Evolutionary conservation across 2,113 vertebrate genomes (phyloP), one percentile per base, ranked within the genome.

Genomic region (Scomber japonicus): DNA sequence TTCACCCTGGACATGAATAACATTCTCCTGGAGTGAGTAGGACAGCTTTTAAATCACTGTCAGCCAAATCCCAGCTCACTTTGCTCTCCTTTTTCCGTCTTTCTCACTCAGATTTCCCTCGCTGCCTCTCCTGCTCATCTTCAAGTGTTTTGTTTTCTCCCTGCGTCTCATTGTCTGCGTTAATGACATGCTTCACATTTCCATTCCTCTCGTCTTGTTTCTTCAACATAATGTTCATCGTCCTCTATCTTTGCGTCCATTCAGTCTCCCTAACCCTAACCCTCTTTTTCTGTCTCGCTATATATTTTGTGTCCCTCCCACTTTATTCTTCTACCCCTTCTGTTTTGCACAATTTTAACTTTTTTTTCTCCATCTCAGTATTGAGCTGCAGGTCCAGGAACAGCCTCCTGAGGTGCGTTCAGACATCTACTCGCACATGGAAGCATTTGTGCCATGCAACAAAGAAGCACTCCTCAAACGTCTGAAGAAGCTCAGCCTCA

Each of bases 1-100:
- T 99, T 99, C 95, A 99, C 97, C 0, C 95, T 98, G 92, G 98
- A 99, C 93, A 99, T 99, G 97, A 99, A 99, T 96, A 97, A 99
- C 96, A 99, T 99, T 95, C 96, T 99, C 72, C 95, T 98, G 80
- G 98, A 99, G 98, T 99, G 97, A 99, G 98, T 98, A 82, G 78
- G 86, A 83, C 82, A 61, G 86, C 75, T 82, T 89, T 85, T 84
- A 86, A 88, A 89, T 80, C 87, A 74, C 61, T 3, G 11, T 78
- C 86, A 27, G 71, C 67, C 69, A 44, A 46, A 79, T 75, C 73
- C 31, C 75, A 67, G 59, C 66, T 75, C 71, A 0, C 64, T 67
- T 69, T 63, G 69, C 56, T 40, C 24, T 27, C 35, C 27, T 46
- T 53, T 75, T 44, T 71, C 72, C 9, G 49, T 72, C 51, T 12